Percentiles rank a stretch among this genome's conserved stretches.
Evolutionary conservation across 2,113 vertebrate species (phyloP).

Genomic region (Lophochroa leadbeateri): DNA sequence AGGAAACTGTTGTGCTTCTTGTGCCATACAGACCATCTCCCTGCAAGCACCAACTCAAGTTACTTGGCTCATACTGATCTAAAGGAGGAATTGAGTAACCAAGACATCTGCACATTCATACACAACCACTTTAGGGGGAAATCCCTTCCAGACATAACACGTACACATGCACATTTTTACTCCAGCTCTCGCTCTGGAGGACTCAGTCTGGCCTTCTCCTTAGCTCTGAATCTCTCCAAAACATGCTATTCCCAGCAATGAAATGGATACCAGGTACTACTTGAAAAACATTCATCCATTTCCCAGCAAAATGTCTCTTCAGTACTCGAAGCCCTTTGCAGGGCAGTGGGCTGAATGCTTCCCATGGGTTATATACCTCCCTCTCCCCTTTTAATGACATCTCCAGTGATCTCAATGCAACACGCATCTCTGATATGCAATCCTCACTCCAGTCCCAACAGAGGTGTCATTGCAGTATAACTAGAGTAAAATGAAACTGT

Average conservation of each 20-base stretch:
- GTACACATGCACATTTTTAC: background rate
- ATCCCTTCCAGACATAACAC: background rate
- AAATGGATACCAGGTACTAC: background rate
- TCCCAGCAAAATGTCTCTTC: background rate
- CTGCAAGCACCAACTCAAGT: background rate
- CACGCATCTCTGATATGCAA: background rate
- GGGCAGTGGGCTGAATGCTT: background rate
- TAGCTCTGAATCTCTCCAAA: background rate
- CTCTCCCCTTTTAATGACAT: background rate
- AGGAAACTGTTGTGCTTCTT: background rate
- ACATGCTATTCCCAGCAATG: background rate
- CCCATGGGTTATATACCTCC: background rate
- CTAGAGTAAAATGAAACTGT: constrained; percentile 27
- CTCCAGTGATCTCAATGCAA: background rate
- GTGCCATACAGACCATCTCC: background rate
- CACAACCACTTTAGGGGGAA: background rate
- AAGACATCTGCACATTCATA: background rate
- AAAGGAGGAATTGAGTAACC: background rate
- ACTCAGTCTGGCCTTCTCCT: background rate
- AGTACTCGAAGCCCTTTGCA: background rate
- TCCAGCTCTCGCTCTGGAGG: background rate
- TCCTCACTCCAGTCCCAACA: background rate
- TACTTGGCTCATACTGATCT: background rate
- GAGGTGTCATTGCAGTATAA: constrained; percentile 13
- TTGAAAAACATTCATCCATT: background rate